Percentiles rank a stretch among this genome's conserved stretches.
Evolutionary conservation across 2,888 invertebrate species (phyloP).

Genomic region (Hedya salicella): DNA sequence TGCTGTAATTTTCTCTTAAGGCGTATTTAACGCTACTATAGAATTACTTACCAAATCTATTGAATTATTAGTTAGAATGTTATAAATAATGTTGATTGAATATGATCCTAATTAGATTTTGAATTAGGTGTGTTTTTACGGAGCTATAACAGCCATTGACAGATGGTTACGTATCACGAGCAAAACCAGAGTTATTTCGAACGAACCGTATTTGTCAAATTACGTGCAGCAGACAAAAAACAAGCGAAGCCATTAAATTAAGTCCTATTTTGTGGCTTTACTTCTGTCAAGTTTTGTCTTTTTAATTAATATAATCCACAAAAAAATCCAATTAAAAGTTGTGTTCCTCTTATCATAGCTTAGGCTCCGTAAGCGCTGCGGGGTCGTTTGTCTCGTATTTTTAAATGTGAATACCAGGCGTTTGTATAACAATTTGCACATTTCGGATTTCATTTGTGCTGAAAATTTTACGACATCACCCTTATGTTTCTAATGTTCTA

Average conservation of each 20-base stretch:
- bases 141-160: neutral
- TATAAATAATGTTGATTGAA: too few relatives aligned
- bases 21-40: neutral
- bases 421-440: constrained; percentile 30
- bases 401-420: constrained; percentile 52
- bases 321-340: constrained; percentile 79
- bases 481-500: neutral
- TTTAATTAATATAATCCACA: constrained; percentile 77
- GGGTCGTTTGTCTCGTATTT: constrained; percentile 54
- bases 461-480: neutral
- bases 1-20: constrained; percentile 29
- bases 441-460: constrained; percentile 2
- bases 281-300: constrained; percentile 63
- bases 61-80: too few relatives aligned
- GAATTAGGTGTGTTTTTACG: too few relatives aligned
- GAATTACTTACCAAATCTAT: too few relatives aligned
- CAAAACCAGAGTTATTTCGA: constrained; percentile 1
- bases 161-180: neutral
- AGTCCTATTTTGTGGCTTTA: constrained; percentile 60
- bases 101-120: too few relatives aligned
- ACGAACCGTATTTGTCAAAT: constrained; percentile 21
- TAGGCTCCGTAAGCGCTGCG: constrained; percentile 61
- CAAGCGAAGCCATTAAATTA: constrained; percentile 42
- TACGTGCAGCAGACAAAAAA: constrained; percentile 34
- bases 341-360: constrained; percentile 71